Base-by-base conservation (phyloP, 1,140 invertebrate species). In the Drosophila pectinifera region DNA sequence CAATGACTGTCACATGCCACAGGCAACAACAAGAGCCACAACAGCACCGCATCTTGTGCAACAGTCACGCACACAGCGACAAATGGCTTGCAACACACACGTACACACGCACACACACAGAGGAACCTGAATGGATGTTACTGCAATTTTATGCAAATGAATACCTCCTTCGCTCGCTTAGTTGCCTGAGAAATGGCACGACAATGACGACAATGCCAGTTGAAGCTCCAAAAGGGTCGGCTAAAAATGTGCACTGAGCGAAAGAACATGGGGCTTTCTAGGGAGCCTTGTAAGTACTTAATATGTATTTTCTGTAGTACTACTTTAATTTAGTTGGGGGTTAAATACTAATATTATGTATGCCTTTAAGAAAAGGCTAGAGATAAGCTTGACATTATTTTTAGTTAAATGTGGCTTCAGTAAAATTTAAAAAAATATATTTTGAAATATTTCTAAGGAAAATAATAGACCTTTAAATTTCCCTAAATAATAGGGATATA, bases 141-240 rank as follows among this genome's bases (percentile, higher is more conserved):
- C 48, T 56, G 67, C 67, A 69, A 56, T 56, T 70, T 69, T 70
- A 70, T 70, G 67, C 67, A 70, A 70, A 70, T 70, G 63, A 41
- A 26, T 36, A 36, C 63, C 34, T 70, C 48, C 48, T 70, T 46
- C 24, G 39, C 38, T 18, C 24, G 67, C 67, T 68, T 70, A 69
- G 67, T 69, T 69, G 49, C 48, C 63, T 38, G 67, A 69, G 63
- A 70, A 70, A 70, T 55, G 67, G 62, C 28, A 55, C 13, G 65
- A 69, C 67, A 69, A 69, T 69, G 63, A 63, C 43, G 26, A 67
- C 63, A 55, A 36, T 54, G 49, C 13, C 18, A 51, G 28, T 28
- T 51, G 8, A 18, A 26, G 36, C 11, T 18, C 43, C 48, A 51
- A 20, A 24, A 10, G 53, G 36, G n/a, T 36, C n/a, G 18, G n/a